Conservation (phyloP, 2,113 vertebrate species). For the Rhinolophus sinicus region DNA sequence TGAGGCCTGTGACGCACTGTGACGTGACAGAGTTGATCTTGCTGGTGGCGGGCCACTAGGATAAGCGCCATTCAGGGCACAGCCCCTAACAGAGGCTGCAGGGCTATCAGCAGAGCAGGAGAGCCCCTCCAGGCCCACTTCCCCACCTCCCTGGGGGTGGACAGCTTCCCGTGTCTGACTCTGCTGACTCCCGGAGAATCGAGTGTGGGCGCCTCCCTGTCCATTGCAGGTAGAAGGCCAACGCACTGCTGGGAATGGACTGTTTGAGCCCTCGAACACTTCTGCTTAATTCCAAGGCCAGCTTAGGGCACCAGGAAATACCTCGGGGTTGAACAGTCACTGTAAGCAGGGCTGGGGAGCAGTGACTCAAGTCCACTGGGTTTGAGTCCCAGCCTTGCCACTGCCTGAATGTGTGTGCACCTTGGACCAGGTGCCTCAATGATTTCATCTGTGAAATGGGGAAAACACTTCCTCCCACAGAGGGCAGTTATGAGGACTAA, state of each 20-base stretch:
- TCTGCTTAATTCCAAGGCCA: background rate
- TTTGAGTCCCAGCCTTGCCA: background rate
- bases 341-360: background rate
- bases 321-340: background rate
- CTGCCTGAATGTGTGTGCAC: background rate
- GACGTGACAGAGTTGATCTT: slow-evolving; percentile 35
- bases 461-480: rapidly evolving
- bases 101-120: background rate
- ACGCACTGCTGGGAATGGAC: background rate
- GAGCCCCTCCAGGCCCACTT: background rate
- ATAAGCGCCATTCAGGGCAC: background rate
- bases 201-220: rapidly evolving
- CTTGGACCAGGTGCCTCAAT: background rate
- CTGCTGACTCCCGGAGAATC: background rate
- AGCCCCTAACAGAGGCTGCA: background rate
- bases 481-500: background rate
- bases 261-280: background rate
- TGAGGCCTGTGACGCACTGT: background rate
- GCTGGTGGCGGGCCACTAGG: background rate
- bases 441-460: background rate
- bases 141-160: background rate
- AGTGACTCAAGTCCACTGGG: too few species aligned
- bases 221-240: background rate
- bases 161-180: background rate
- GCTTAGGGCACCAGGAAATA: background rate